phyloP scores from a whole-genome alignment of 64 coral and sea anemone genomes.

The Montipora foliosa region DNA sequence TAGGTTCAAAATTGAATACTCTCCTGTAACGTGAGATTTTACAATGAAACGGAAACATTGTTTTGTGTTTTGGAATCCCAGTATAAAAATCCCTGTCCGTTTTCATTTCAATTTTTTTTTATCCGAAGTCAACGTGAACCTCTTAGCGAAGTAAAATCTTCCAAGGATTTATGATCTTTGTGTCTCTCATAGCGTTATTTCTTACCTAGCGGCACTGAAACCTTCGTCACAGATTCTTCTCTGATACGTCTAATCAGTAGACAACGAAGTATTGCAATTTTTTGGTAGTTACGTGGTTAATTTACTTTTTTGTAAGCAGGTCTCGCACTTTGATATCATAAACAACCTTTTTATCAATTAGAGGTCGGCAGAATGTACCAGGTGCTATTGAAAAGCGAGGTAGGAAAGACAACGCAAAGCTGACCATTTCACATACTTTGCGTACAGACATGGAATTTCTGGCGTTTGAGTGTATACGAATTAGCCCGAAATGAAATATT shows the following conservation, averaged over 20 bases:
- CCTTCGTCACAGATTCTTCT: not conserved
- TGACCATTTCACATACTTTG: too few species aligned
- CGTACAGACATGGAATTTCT: too few species aligned
- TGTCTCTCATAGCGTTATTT: not conserved
- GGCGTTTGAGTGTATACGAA: too few species aligned
- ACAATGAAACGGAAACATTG: not conserved
- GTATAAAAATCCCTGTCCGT: too few species aligned
- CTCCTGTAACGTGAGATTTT: not conserved
- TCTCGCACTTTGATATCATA: constrained; percentile 2
- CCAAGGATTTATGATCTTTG: not conserved
- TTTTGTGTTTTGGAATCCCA: too few species aligned
- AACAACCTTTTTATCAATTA: not conserved
- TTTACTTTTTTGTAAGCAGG: constrained; percentile 41
- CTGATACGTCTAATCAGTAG: not conserved
- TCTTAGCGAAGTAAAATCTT: too few species aligned
- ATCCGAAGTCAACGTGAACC: too few species aligned
- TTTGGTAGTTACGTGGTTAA: constrained; percentile 26
- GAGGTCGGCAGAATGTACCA: not conserved
- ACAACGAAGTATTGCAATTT: not conserved
- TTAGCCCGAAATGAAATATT: too few species aligned
- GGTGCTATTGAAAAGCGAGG: too few species aligned
- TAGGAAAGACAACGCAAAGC: too few species aligned
- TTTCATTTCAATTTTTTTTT: too few species aligned
- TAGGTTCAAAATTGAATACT: too few species aligned
- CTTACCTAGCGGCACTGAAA: not conserved